Evolutionary conservation across 2,113 vertebrate genomes (phyloP).

Genomic region (Alethe castanea): DNA sequence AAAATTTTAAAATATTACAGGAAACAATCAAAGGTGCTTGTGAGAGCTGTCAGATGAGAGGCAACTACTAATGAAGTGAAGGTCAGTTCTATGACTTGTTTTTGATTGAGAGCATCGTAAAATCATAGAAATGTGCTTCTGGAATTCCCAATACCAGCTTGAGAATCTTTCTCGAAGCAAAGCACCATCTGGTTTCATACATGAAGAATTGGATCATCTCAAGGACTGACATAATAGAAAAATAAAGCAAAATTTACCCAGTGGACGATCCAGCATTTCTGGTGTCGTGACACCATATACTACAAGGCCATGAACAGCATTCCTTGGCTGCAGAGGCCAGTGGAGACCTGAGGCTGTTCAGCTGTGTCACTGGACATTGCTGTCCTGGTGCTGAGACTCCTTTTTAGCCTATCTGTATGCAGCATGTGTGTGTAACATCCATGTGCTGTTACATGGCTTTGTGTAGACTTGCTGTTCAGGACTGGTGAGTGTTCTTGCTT

Average conservation of each 20-base stretch:
- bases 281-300: background rate
- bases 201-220: background rate
- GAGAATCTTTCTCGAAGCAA: background rate
- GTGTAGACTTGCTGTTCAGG: background rate
- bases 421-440: background rate
- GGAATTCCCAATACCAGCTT: background rate
- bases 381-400: background rate
- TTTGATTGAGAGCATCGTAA: background rate
- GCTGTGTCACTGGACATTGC: background rate
- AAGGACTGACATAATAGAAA: background rate
- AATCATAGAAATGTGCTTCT: background rate
- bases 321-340: background rate
- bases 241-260: background rate
- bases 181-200: background rate
- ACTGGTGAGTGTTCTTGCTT: background rate
- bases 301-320: background rate
- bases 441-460: background rate
- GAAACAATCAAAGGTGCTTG: background rate
- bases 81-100: background rate
- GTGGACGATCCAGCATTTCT: background rate
- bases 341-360: background rate
- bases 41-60: background rate
- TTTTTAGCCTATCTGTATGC: background rate
- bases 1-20: background rate
- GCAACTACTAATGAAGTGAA: background rate